Evolutionary conservation across 2,888 invertebrate genomes (phyloP).

Genomic region (Drosophila monieri): DNA sequence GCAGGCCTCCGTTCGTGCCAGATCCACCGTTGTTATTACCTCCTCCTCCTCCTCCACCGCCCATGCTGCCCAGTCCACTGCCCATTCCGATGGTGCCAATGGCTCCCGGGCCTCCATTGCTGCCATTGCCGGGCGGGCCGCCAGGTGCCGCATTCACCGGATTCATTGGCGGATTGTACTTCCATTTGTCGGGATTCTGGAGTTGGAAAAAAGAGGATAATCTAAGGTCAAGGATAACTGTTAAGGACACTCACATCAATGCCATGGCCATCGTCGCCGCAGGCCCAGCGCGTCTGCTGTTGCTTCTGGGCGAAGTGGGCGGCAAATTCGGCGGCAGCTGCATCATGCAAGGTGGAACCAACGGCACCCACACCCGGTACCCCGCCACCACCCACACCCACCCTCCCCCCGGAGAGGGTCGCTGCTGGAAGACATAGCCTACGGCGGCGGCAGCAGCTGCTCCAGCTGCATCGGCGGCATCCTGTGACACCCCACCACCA

Average conservation of each 20-base stretch:
- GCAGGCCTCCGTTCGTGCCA: constrained; percentile 81
- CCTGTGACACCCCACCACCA: constrained; percentile 86
- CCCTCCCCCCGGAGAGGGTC: constrained; percentile 73
- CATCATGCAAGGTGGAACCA: constrained; percentile 86
- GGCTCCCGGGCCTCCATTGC: constrained; percentile 83
- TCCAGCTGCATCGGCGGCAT: constrained; percentile 87
- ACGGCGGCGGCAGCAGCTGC: constrained; percentile 86
- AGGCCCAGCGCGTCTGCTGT: constrained; percentile 91
- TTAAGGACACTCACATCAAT: constrained; percentile 89
- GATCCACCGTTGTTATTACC: constrained; percentile 58
- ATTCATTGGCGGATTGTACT: constrained; percentile 87
- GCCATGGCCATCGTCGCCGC: constrained; percentile 92
- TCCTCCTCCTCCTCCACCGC: constrained; percentile 71
- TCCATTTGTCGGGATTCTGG: constrained; percentile 94
- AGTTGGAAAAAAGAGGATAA: constrained; percentile 75
- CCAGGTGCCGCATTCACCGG: constrained; percentile 85
- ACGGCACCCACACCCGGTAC: constrained; percentile 63
- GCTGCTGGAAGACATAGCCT: constrained; percentile 91
- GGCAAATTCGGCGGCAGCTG: constrained; percentile 87
- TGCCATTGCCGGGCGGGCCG: constrained; percentile 82
- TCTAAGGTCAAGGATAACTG: not conserved
- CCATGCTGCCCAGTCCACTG: constrained; percentile 80
- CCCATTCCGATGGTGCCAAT: constrained; percentile 84
- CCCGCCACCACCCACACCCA: constrained; percentile 55
- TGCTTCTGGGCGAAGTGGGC: constrained; percentile 88